Evolutionary conservation across 2,888 invertebrate species (phyloP).

Genomic region (Trilocha varians): DNA sequence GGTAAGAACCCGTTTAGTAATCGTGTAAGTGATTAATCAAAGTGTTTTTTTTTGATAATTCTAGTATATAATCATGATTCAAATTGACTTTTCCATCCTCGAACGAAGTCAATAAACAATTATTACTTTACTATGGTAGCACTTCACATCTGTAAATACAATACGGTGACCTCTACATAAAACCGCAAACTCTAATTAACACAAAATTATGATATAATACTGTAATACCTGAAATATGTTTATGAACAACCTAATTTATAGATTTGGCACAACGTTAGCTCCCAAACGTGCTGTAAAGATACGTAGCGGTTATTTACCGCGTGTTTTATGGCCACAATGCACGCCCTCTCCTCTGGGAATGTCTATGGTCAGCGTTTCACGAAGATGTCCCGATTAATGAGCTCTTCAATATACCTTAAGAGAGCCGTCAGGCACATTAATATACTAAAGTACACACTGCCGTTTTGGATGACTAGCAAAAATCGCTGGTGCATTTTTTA

Average conservation of each 20-base stretch:
- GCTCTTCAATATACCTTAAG: slow-evolving; percentile 46
- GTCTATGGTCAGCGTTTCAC: slow-evolving; percentile 49
- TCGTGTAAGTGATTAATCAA: too few species aligned
- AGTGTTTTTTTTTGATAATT: too few species aligned
- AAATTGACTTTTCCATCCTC: too few species aligned
- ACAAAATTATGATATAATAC: neutral
- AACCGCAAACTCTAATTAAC: neutral
- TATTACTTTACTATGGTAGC: too few species aligned
- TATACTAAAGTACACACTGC: slow-evolving; percentile 25
- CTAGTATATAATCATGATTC: too few species aligned
- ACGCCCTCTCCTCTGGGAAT: slow-evolving; percentile 26
- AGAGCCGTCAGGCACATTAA: slow-evolving; percentile 37
- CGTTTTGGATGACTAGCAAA: slow-evolving; percentile 7
- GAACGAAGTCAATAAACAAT: too few species aligned
- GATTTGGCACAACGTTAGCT: slow-evolving; percentile 19
- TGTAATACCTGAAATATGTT: neutral
- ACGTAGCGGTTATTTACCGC: slow-evolving; percentile 29
- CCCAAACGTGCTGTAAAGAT: slow-evolving; percentile 16
- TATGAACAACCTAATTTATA: slow-evolving; percentile 13
- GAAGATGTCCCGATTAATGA: slow-evolving; percentile 57
- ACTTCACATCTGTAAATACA: too few species aligned
- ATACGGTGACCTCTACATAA: too few species aligned
- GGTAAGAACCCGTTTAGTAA: too few species aligned
- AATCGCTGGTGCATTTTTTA: too few species aligned
- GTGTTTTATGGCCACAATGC: slow-evolving; percentile 31